Base-by-base conservation (phyloP, 1,140 invertebrate species). In the Lepidostoma basale region DNA sequence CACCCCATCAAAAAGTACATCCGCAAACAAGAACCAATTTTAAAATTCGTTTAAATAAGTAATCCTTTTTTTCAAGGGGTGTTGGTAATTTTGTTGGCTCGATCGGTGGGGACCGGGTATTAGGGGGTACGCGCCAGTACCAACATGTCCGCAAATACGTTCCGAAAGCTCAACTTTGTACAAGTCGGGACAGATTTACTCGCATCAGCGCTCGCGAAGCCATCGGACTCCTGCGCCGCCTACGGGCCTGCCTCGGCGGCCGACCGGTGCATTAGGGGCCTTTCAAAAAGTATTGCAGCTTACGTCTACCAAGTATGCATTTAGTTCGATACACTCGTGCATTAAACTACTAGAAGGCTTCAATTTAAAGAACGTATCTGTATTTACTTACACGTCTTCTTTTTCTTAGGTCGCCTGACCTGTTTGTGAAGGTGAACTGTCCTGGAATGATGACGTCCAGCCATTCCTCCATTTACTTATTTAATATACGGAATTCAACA, bases 91-190 rank as follows among this genome's bases (percentile, higher is more conserved):
- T 10, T 3, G 5, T 3, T 1, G 0, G 30, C 20, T 40, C n/a
- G 18, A 9, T 5, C 36, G 33, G 8, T 14, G 33, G 36, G 33
- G 56, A 40, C 16, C 30, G 22, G 28, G 49, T 33, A 54, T 54
- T 54, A 54, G 14, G 33, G 45, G 67, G 16, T 26, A 33, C 44
- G 62, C 42, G 56, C 58, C 56, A 33, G 42, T 58, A 67, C 65
- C 30, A 71, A 65, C 69, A 52, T 49, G 59, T 67, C 60, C 60
- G 23, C 70, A 72, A 72, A 72, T 72, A 62, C 66, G 66, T 65
- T 72, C 59, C 66, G 70, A 72, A 72, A 72, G 67, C 66, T 72
- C 54, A 68, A 68, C 70, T 72, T 68, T 72, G 70, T 68, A 63
- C 66, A 65, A 72, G 70, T 72, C 70, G 33, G 62, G 66, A 72